Evolutionary conservation across 2,797 vertebrate species (phyloP).

Genomic region (Anguilla obscura): DNA sequence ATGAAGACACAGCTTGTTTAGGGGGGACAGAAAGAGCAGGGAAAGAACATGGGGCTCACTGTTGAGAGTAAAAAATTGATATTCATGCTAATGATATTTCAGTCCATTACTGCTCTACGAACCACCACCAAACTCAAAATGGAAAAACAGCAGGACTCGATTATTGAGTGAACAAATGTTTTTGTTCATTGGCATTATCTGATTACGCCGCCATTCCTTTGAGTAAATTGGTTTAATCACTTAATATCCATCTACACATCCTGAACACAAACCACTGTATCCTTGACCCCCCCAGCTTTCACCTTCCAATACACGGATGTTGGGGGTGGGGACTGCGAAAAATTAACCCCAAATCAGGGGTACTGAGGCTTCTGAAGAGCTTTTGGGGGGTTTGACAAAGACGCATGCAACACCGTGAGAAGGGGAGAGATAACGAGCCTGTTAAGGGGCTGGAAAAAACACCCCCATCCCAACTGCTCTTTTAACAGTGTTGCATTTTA

Average conservation of each 20-base stretch:
- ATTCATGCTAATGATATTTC: slow-evolving; percentile 17
- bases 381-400: slow-evolving; percentile 24
- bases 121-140: background rate
- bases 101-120: background rate
- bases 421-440: slow-evolving; percentile 5
- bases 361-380: slow-evolving; percentile 28
- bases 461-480: slow-evolving; percentile 41
- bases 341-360: background rate
- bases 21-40: background rate
- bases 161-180: slow-evolving; percentile 8
- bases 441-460: slow-evolving; percentile 32
- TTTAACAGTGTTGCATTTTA: slow-evolving; percentile 37
- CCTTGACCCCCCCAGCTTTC: background rate
- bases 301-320: slow-evolving; percentile 8
- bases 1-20: background rate
- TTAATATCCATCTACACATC: slow-evolving; percentile 21
- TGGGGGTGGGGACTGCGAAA: slow-evolving; percentile 11
- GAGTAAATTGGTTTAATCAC: slow-evolving; percentile 28
- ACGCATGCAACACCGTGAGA: slow-evolving; percentile 24
- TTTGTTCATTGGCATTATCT: slow-evolving; percentile 2
- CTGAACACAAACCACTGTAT: slow-evolving; percentile 26
- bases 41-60: background rate
- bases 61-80: background rate
- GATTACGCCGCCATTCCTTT: background rate
- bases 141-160: slow-evolving; percentile 11